Conservation (phyloP, 2,888 invertebrate genomes). For the Abrostola tripartita region DNA sequence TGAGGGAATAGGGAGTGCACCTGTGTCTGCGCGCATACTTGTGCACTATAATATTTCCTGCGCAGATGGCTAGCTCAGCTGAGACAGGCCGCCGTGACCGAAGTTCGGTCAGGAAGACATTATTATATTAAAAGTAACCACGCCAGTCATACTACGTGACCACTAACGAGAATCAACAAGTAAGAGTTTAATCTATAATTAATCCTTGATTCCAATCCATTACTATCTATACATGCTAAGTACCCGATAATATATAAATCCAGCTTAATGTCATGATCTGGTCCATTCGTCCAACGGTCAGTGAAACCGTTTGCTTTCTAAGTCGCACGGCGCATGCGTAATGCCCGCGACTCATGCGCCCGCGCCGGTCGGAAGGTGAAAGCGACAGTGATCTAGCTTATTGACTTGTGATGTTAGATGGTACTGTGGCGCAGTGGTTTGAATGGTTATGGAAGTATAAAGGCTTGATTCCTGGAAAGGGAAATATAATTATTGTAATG, state of each 20-base stretch:
- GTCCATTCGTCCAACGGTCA: slow-evolving; percentile 22
- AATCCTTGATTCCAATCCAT: neutral
- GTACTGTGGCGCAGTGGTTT: slow-evolving; percentile 6
- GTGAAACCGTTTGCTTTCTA: slow-evolving; percentile 64
- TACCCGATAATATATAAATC: slow-evolving; percentile 15
- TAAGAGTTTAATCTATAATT: neutral
- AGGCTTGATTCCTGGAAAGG: neutral
- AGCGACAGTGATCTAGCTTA: slow-evolving; percentile 56
- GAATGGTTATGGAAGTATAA: neutral
- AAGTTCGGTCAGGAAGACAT: too few relatives aligned
- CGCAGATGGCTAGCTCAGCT: too few relatives aligned
- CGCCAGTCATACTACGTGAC: too few relatives aligned
- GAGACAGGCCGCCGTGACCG: too few relatives aligned
- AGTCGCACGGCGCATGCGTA: slow-evolving; percentile 58
- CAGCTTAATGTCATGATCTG: slow-evolving; percentile 22
- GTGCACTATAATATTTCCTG: too few relatives aligned
- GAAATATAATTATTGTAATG: too few relatives aligned
- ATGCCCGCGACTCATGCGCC: slow-evolving; percentile 46
- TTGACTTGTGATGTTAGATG: slow-evolving; percentile 33
- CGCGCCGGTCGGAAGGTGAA: slow-evolving; percentile 52
- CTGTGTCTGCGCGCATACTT: too few relatives aligned
- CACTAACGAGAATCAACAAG: neutral
- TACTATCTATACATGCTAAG: neutral
- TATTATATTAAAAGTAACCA: too few relatives aligned
- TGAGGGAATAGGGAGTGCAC: too few relatives aligned